A percentile compares a stretch with the other conserved stretches of the same genome.
These are phyloP conservation scores for Ophonus ardosiacus DNA, from an alignment of 2,888 invertebrate species.

Conservation along the genomic window DNA sequence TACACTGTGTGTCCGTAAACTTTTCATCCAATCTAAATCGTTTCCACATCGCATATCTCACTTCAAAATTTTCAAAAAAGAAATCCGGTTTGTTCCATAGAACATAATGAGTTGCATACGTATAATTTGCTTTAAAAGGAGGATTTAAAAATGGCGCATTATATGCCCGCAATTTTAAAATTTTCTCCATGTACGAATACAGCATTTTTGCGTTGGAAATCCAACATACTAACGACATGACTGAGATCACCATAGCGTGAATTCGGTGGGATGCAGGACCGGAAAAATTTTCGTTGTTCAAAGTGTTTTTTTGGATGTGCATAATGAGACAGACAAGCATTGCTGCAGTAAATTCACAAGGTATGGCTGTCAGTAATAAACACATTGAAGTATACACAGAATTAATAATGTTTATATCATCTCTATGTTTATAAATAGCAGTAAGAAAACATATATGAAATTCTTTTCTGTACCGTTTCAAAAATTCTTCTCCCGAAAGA, in stretches of 20 bases:
- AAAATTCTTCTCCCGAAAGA: neutral
- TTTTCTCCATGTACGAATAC: constrained; percentile 79
- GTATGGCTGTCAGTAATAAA: constrained; percentile 79
- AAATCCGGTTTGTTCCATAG: constrained; percentile 81
- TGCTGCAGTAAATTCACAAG: constrained; percentile 81
- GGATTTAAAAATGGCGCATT: constrained; percentile 83
- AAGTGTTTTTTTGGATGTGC: constrained; percentile 79
- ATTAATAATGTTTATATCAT: constrained; percentile 72
- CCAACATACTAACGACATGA: constrained; percentile 82
- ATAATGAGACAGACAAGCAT: constrained; percentile 79
- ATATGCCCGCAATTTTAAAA: constrained; percentile 79
- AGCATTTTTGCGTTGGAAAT: constrained; percentile 79
- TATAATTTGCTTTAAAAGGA: constrained; percentile 78
- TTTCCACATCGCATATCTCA: constrained; percentile 82
- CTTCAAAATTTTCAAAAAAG: constrained; percentile 83
- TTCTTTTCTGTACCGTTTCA: constrained; percentile 27
- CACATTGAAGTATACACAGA: constrained; percentile 78
- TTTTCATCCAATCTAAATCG: constrained; percentile 73
- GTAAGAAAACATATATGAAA: constrained; percentile 16
- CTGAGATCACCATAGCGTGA: constrained; percentile 79
- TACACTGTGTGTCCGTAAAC: neutral
- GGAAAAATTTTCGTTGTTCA: constrained; percentile 73
- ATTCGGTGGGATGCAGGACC: constrained; percentile 76
- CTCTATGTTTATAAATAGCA: neutral
- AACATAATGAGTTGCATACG: constrained; percentile 78